Evolutionary conservation across 2,888 invertebrate genomes (phyloP), one percentile per base, ranked within the genome.

Genomic region (Ormia ochracea): DNA sequence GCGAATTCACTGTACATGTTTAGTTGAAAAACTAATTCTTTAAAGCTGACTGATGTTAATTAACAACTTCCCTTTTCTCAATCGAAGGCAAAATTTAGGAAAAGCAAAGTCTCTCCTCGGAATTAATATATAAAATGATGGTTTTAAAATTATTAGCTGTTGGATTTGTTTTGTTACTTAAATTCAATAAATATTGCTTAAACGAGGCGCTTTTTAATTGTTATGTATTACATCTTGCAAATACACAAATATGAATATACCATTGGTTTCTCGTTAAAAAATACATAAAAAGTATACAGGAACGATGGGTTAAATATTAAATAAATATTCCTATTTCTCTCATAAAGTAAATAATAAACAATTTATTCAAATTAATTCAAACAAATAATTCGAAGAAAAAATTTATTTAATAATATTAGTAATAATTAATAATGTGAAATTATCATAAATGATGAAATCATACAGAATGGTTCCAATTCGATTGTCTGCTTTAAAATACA

Each of bases 291-390:
- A 76, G 38, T 69, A 56, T 63, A 77, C 69, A 77, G 76, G 76
- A 77, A 77, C 76, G 70, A 77, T 77, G 54, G n/a, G 58, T 41
- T 65, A 48, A 63, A 76, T 56, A 65, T 69, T 65, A 74, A 54
- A 45, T 19, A 63, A 38, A 76, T 68, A 61, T 73, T 59, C 61
- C 36, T 61, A 41, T 68, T 58, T 50, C 56, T 41, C 17, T 70
- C 19, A 59, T 36, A 21, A 72, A 77, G 59, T 77, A 78, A 78
- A 68, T 61, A 50, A 50, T 23, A 38, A 43, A 54, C 41, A 52
- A 48, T 17, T 33, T 61, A 58, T 65, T 69, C 73, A 78, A 69
- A 63, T 69, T 21, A 52, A 70, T 70, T 79, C 43, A 70, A 75
- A 75, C 66, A 38, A 5, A n/a, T 7, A 56, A 50, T 45, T 14